Evolutionary conservation across 1,140 invertebrate species (phyloP), one percentile per base, ranked within the genome.

Genomic region (Calosoma granatense): DNA sequence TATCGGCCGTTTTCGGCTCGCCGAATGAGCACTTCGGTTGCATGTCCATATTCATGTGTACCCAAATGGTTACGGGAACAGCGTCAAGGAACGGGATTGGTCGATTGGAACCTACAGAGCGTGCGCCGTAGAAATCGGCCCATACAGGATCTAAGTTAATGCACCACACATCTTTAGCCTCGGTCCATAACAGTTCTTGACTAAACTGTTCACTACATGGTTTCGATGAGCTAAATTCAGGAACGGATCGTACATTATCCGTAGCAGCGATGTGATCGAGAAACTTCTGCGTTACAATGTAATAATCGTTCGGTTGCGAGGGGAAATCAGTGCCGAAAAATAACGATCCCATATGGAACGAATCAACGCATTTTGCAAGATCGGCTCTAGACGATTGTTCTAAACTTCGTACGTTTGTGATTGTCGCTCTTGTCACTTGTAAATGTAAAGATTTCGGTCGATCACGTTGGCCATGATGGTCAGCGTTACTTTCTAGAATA

Each of bases 51-150:
- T 71, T 71, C 53, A 75, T 71, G 51, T 81, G 75, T 53, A 86
- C 64, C 92, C 92, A 95, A 20, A 92, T 63, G 0, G 89, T 91
- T 11, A 96, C 69, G 0, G 92, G 93, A 63, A 95, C 85, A 1
- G 93, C 89, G 69, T 97, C 93, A 4, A 97, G 73, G 70, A 97
- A 88, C 1, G 93, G 88, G 26, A 92, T 83, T 0, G 91, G 84
- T 63, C 86, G 81, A 64, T 80, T 82, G 30, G 78, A 77, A 20
- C 80, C 82, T 17, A 86, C 81, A 1, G 87, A 86, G 36, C 84
- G 73, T n/a, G 86, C 85, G 1, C 88, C 87, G 58, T 83, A 79
- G 72, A 96, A 96, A 71, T 97, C 93, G 2, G 88, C 85, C 92
- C 92, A 97, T 26, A 95, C 79, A 0, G 94, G 92, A 70, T 97